Conservation (phyloP, 2,113 vertebrate genomes). For the Arothron firmamentum region DNA sequence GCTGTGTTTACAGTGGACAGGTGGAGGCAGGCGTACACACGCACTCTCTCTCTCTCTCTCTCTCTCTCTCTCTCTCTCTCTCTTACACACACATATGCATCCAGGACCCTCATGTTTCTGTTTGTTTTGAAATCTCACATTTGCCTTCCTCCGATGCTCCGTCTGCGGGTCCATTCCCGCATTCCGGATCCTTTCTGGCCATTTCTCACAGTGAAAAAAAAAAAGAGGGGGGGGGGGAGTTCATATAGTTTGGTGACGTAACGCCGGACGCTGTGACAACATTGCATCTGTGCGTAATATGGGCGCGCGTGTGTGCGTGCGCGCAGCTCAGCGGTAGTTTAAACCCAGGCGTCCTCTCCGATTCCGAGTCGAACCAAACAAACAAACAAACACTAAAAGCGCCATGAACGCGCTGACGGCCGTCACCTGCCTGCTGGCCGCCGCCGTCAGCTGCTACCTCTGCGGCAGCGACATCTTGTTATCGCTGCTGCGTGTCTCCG, state of each 20-base stretch:
- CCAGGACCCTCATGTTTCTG: no score
- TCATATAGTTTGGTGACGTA: conserved; percentile 59
- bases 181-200: no score
- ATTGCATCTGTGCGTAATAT: not conserved
- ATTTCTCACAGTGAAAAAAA: not conserved
- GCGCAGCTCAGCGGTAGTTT: not conserved
- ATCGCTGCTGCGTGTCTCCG: conserved; percentile 53
- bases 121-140: no score
- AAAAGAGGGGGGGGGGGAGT: conserved; percentile 5
- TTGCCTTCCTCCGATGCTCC: no score
- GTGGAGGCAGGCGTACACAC: no score
- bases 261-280: conserved; percentile 23
- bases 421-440: conserved; percentile 63
- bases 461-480: conserved; percentile 57
- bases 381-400: not conserved
- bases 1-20: no score
- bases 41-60: no score
- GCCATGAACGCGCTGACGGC: conserved; percentile 48
- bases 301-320: not conserved
- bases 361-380: not conserved
- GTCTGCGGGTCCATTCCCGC: no score
- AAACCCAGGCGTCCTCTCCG: not conserved
- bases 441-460: conserved; percentile 58
- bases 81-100: no score
- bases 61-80: no score